Percentiles rank a stretch among this genome's conserved stretches.
These are phyloP conservation scores for Phthorimaea operculella DNA, from an alignment of 1,140 invertebrate species.

Conservation along the genomic window DNA sequence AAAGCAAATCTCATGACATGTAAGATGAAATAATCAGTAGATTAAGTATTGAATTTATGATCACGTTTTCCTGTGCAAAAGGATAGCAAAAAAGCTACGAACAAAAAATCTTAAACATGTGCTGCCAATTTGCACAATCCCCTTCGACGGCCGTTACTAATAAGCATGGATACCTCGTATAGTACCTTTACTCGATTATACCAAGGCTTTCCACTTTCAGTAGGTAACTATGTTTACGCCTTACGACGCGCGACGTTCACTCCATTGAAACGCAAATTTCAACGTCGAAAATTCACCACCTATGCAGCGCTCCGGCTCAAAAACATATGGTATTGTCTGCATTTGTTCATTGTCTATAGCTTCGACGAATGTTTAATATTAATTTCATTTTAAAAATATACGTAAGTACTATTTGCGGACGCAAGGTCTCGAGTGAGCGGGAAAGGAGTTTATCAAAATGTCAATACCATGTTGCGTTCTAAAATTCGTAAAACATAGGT, in stretches of 20 bases:
- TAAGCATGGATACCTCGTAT: conserved; percentile 35
- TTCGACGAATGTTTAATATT: not conserved
- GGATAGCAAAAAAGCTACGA: too few species aligned
- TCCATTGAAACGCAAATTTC: conserved; percentile 25
- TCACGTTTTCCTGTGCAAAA: too few species aligned
- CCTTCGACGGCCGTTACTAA: conserved; percentile 37
- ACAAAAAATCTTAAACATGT: not conserved
- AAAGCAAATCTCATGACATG: too few species aligned
- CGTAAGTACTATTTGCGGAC: conserved; percentile 1
- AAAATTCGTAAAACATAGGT: not conserved
- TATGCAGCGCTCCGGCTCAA: not conserved
- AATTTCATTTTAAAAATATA: not conserved
- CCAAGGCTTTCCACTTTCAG: conserved; percentile 65
- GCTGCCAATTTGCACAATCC: conserved; percentile 36
- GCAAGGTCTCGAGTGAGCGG: conserved; percentile 4
- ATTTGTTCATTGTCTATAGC: not conserved
- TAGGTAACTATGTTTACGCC: conserved; percentile 22
- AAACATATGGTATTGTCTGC: not conserved
- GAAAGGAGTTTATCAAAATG: conserved; percentile 5
- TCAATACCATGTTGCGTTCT: conserved; percentile 2
- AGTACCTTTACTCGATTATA: conserved; percentile 40
- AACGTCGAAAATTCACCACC: not conserved
- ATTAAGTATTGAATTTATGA: too few species aligned
- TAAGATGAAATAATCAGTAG: too few species aligned
- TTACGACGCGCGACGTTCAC: conserved; percentile 14